Evolutionary conservation across 2,888 invertebrate genomes (phyloP), one percentile per base, ranked within the genome.

Genomic region (Trichopoda pennipes): DNA sequence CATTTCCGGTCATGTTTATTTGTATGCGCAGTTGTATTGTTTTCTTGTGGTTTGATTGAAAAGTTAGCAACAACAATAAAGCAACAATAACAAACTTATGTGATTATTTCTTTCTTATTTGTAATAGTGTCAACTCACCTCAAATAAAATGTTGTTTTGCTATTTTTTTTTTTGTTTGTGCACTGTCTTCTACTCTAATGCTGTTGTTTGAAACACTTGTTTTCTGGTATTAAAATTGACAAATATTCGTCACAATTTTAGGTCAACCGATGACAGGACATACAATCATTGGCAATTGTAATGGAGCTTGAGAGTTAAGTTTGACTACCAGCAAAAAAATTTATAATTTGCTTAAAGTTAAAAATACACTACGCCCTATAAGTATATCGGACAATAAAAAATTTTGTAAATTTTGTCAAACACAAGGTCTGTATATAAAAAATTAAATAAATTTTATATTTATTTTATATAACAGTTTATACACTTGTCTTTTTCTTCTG

Each of bases 1-100:
- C 47, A 74, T 78, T 81, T 81, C 77, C 81, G 73, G 72, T 74
- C 69, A 81, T 55, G 74, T 69, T 19, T 69, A 38, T 74, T 81
- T 69, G 63, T 55, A 63, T 74, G 74, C 47, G 28, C 58, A 74
- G 38, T 70, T 60, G 51, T 69, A 70, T 64, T 58, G 60, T 35
- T 70, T 70, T 58, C 8, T 42, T 69, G 74, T 60, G 81, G 77
- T 70, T 69, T 58, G 17, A 64, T 64, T 74, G 58, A 56, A 47
- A 38, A 51, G n/a, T 70, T 47, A 38, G 21, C 3, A 58, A 17
- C 21, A 12, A 64, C 32, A 21, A 7, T 38, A 49, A 58, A 66
- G 17, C 28, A 44, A 58, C 53, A 42, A 47, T 21, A 55, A 47
- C 44, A 53, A 73, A 44, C 28, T 35, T 16, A 23, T 56, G 23